Percentiles rank a stretch among this genome's conserved stretches.
Conservation (phyloP, 2,888 invertebrate species). For the Macrostomum cliftonense region DNA sequence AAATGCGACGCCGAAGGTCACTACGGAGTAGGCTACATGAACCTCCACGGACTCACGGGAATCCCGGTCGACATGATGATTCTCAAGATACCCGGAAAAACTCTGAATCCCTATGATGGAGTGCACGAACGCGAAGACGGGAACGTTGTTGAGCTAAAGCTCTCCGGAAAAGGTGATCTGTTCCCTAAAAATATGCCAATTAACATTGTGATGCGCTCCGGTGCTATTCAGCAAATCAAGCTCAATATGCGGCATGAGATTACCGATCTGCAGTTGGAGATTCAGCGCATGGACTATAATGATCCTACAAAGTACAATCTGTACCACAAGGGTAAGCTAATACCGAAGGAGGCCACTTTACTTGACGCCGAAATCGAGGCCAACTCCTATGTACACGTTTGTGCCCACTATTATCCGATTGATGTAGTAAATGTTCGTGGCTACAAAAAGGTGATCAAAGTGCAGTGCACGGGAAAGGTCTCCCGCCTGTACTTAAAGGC, state of each 20-base stretch:
- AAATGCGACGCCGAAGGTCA: neutral
- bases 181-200: neutral
- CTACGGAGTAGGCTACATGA: neutral
- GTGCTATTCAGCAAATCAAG: neutral
- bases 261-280: neutral
- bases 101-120: slow-evolving; percentile 1
- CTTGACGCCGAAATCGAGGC: no score
- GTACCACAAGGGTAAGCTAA: no score
- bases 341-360: no score
- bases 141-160: neutral
- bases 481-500: no score
- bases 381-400: no score
- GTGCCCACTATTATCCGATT: no score
- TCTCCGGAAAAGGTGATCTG: neutral
- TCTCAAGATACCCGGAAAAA: neutral
- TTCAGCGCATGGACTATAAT: neutral
- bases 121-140: neutral
- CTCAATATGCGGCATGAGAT: neutral
- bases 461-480: no score
- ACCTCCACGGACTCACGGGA: neutral
- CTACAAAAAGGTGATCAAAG: no score
- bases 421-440: no score
- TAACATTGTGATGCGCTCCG: neutral
- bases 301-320: neutral
- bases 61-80: slow-evolving; percentile 1